A percentile compares a stretch with the other conserved stretches of the same genome.
Conservation (phyloP, 2,888 invertebrate genomes). For the Calameuta idolon region DNA sequence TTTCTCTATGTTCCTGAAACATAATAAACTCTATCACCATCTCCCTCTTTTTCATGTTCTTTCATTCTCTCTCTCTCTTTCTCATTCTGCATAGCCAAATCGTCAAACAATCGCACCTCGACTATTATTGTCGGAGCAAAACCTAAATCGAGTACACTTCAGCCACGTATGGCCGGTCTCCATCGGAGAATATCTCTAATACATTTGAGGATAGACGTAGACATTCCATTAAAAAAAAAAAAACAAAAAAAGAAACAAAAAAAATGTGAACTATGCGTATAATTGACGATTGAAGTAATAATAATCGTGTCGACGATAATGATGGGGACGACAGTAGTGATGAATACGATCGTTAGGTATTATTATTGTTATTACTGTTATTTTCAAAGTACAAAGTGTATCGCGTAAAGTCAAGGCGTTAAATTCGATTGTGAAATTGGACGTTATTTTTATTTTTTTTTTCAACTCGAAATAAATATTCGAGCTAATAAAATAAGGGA, state of each 20-base stretch:
- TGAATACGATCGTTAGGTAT: not conserved
- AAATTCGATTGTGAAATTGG: not conserved
- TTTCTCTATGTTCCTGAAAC: not conserved
- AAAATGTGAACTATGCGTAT: slow-evolving; percentile 13
- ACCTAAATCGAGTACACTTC: not conserved
- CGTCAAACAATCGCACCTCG: not conserved
- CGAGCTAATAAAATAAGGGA: not conserved
- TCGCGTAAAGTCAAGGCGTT: not conserved
- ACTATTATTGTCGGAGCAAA: not conserved
- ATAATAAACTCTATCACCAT: not conserved
- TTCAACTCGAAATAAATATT: not conserved
- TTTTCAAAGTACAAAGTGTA: slow-evolving; percentile 6
- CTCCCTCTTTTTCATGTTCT: not conserved
- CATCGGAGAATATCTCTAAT: slow-evolving; percentile 13
- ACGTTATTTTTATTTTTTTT: too few relatives aligned
- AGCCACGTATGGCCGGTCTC: slow-evolving; percentile 17
- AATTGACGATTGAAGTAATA: slow-evolving; percentile 31
- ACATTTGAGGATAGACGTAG: slow-evolving; percentile 27
- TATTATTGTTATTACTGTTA: slow-evolving; percentile 31
- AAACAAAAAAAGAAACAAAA: too few relatives aligned
- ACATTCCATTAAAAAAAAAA: slow-evolving; percentile 36
- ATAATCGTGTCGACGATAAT: slow-evolving; percentile 6
- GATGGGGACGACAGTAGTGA: not conserved
- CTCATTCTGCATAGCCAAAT: not conserved
- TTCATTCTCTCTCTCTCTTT: not conserved